Conservation (phyloP, 2,888 invertebrate genomes). For the Pecten maximus region DNA sequence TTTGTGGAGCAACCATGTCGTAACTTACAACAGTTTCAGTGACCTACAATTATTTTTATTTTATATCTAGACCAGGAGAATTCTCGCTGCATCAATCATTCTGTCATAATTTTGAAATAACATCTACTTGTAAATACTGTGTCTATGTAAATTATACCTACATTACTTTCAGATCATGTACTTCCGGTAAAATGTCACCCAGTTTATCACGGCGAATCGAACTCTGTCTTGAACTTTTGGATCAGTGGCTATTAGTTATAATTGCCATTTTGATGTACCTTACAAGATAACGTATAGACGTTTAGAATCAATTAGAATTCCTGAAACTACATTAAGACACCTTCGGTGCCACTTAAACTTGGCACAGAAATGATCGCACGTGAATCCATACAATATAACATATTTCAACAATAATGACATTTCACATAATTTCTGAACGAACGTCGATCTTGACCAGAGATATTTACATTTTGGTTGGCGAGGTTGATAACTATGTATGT, state of each 20-base stretch:
- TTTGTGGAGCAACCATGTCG: neutral
- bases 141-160: neutral
- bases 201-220: too few relatives aligned
- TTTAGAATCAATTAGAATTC: slow-evolving; percentile 17
- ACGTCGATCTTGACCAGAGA: too few relatives aligned
- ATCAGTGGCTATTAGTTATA: neutral
- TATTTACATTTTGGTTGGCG: neutral
- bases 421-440: too few relatives aligned
- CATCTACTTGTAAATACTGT: neutral
- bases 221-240: too few relatives aligned
- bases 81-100: neutral
- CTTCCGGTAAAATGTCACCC: neutral
- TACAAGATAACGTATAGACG: neutral
- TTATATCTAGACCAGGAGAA: neutral
- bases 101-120: neutral
- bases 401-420: too few relatives aligned
- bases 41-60: neutral
- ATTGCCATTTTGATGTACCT: neutral
- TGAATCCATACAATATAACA: neutral
- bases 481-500: too few relatives aligned
- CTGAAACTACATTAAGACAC: neutral
- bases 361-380: neutral
- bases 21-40: neutral
- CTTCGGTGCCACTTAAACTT: neutral
- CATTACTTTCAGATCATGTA: neutral